Percentiles rank a stretch among this genome's conserved stretches.
phyloP scores from a whole-genome alignment of 2,888 invertebrate species.

The Lasioglossum pauxillum region DNA sequence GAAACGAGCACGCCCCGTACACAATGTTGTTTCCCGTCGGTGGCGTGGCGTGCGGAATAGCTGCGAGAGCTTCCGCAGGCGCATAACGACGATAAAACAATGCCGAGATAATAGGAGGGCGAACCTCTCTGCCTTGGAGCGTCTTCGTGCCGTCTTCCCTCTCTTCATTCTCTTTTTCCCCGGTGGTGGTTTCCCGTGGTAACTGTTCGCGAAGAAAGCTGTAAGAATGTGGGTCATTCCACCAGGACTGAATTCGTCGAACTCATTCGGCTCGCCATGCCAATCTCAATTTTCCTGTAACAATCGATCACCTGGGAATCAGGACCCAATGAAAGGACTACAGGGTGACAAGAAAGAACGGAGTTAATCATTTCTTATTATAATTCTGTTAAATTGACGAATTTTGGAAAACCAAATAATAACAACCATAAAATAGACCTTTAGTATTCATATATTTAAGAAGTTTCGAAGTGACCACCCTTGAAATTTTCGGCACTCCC shows the following conservation, averaged over 20 bases:
- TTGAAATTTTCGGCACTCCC: too few species aligned
- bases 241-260: slow-evolving; percentile 48
- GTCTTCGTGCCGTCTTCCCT: slow-evolving; percentile 27
- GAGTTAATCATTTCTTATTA: too few species aligned
- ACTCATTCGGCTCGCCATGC: slow-evolving; percentile 24
- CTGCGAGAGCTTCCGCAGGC: slow-evolving; percentile 25
- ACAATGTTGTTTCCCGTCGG: neutral
- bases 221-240: slow-evolving; percentile 43
- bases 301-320: too few species aligned
- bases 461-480: too few species aligned
- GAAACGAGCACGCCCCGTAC: slow-evolving; percentile 10
- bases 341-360: too few species aligned
- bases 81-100: slow-evolving; percentile 56
- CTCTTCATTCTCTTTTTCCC: neutral
- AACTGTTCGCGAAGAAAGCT: slow-evolving; percentile 18
- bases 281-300: too few species aligned
- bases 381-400: too few species aligned
- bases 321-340: too few species aligned
- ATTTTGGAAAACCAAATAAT: too few species aligned
- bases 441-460: too few species aligned
- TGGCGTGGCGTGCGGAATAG: neutral
- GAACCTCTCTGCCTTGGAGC: slow-evolving; percentile 49
- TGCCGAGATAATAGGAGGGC: slow-evolving; percentile 58
- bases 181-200: neutral
- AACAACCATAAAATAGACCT: too few species aligned